Evolutionary conservation across 2,113 vertebrate species (phyloP), one percentile per base, ranked within the genome.

Genomic region (Oxygymnocypris stewartii): DNA sequence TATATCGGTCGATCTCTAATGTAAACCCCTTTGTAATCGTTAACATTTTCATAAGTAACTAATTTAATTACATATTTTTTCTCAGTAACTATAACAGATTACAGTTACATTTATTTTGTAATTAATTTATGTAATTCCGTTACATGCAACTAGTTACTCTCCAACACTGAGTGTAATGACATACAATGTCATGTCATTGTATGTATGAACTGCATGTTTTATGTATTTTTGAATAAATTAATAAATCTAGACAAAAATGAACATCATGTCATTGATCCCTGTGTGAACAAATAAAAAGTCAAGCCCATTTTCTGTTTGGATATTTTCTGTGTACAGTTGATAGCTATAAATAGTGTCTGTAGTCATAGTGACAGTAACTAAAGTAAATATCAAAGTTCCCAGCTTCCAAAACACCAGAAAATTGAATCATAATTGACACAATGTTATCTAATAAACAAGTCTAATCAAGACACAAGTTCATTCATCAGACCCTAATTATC

Each of bases 351-450:
- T 49, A 49, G n/a, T 47, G 74, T 76, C 13, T 47, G 74, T 76
- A 76, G n/a, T 42, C 74, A 47, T 49, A 47, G 23, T 47, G 42
- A 25, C 73, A 75, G n/a, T 76, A n/a, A 49, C 74, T 49, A 6
- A 76, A 25, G n/a, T 76, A 47, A 75, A 76, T 76, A 49, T 76
- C 23, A 28, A 49, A 49, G 73, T 28, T 47, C 10, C 42, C 42
- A 76, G 42, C 74, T 76, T 76, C 6, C 74, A 76, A 76, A 76
- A 76, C n/a, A 76, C 74, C 74, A 42, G 74, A 76, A 76, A 49
- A 2, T 49, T 42, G 28, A 49, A 76, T 76, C 42, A 76, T 76
- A 76, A 76, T 76, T 76, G 74, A 1, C 42, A 47, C 42, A 49
- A 25, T n/a, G 1, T 76, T 76, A 76, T 76, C 42, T 49, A 76